Evolutionary conservation across 2,888 invertebrate species (phyloP).

Genomic region (Lymantria dispar): DNA sequence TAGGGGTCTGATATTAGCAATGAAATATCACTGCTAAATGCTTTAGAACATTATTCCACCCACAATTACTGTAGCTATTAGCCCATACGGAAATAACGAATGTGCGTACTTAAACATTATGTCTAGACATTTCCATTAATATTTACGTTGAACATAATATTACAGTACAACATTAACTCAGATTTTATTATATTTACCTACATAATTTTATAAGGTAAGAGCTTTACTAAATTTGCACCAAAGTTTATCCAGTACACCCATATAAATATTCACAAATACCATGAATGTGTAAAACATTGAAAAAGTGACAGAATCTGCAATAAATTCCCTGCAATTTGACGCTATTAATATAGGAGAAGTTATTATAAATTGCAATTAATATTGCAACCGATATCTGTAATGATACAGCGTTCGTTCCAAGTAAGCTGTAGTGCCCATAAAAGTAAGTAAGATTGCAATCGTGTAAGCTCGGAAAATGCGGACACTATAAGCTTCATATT

Average conservation of each 20-base stretch:
- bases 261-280: too few species aligned
- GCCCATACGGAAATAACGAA: neutral
- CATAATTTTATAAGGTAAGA: too few species aligned
- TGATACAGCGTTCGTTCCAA: constrained; percentile 28
- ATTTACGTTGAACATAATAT: neutral
- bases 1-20: too few species aligned
- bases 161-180: neutral
- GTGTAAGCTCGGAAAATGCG: constrained; percentile 50
- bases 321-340: constrained; percentile 12
- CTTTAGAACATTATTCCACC: too few species aligned
- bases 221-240: too few species aligned
- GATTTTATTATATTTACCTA: neutral
- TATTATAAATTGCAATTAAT: constrained; percentile 23
- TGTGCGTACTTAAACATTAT: neutral
- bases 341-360: constrained; percentile 12
- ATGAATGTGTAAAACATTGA: too few species aligned
- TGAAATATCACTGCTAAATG: too few species aligned
- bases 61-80: neutral
- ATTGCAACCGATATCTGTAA: constrained; percentile 25
- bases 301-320: constrained; percentile 4
- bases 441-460: constrained; percentile 44
- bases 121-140: neutral
- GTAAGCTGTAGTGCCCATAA: constrained; percentile 65
- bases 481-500: constrained; percentile 50
- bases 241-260: too few species aligned